Conservation (phyloP, 1,140 invertebrate genomes). For the Drosophila sucinea region DNA sequence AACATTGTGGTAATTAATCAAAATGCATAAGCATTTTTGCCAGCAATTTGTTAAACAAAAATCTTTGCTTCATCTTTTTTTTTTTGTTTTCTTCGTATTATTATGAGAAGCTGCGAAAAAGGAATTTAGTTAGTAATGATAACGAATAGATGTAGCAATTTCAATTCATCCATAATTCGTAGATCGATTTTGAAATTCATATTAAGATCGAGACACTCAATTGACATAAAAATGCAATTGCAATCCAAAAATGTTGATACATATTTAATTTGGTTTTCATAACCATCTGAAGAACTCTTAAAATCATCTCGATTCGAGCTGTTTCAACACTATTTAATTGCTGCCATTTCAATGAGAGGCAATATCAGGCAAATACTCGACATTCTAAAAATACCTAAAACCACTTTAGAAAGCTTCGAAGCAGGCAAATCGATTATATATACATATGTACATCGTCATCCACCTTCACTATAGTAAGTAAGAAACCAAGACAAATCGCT, state of each 20-base stretch:
- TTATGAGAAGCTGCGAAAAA: slow-evolving; percentile 2
- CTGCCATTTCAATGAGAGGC: slow-evolving; percentile 12
- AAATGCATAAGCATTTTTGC: slow-evolving; percentile 62
- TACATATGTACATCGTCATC: slow-evolving; percentile 6
- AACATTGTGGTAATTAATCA: slow-evolving; percentile 75
- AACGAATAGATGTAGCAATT: background rate
- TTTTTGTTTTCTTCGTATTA: background rate
- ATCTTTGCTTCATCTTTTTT: background rate
- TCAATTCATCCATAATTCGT: no score
- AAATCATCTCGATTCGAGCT: slow-evolving; percentile 6
- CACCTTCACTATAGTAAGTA: slow-evolving; percentile 32
- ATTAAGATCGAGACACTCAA: no score
- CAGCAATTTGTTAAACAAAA: slow-evolving; percentile 39
- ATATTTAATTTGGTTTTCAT: background rate
- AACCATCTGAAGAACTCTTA: slow-evolving; percentile 13
- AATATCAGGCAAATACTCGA: slow-evolving; percentile 23
- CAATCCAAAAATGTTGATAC: no score
- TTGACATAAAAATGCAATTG: no score
- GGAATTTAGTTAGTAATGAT: background rate
- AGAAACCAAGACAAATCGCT: slow-evolving; percentile 46
- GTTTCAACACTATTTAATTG: slow-evolving; percentile 26
- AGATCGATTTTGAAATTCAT: no score
- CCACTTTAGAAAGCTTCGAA: slow-evolving; percentile 32
- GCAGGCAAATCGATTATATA: slow-evolving; percentile 23
- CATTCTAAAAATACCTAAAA: slow-evolving; percentile 51